A percentile compares a stretch with the other conserved stretches of the same genome.
These are phyloP conservation scores for Linnaemya vulpina DNA, from an alignment of 2,888 invertebrate genomes.

Conservation along the genomic window DNA sequence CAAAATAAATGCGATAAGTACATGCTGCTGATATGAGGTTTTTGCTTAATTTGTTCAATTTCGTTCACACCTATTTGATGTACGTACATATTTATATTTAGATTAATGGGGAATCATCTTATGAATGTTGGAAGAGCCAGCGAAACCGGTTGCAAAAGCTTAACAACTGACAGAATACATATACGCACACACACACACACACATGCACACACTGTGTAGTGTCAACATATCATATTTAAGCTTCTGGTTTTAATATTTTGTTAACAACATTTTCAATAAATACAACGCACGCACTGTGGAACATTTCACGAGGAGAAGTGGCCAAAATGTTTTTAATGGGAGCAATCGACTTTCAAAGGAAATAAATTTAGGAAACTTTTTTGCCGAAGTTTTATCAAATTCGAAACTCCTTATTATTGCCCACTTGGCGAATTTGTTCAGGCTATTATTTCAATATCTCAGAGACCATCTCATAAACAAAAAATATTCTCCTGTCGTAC, in stretches of 20 bases:
- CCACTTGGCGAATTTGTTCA: no score
- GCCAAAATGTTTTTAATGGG: no score
- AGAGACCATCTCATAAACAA: no score
- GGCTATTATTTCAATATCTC: no score
- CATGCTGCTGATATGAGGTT: not conserved
- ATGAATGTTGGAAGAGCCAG: not conserved
- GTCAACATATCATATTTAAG: slow-evolving; percentile 52
- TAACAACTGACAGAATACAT: slow-evolving; percentile 16
- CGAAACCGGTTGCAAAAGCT: slow-evolving; percentile 18
- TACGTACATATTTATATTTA: not conserved
- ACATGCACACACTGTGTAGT: slow-evolving; percentile 13
- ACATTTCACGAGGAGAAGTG: no score
- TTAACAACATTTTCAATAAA: slow-evolving; percentile 22
- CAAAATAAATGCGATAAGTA: no score
- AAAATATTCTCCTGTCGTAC: no score
- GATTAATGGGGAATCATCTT: not conserved
- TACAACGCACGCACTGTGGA: not conserved
- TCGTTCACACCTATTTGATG: slow-evolving; percentile 28
- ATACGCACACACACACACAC: not conserved
- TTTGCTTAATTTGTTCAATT: not conserved
- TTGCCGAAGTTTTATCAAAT: no score
- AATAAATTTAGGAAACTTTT: no score
- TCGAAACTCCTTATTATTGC: no score
- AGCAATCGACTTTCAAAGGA: no score
- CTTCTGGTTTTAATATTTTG: slow-evolving; percentile 44